Evolutionary conservation across 2,888 invertebrate species (phyloP), one percentile per base, ranked within the genome.

Genomic region (Eustalomyia histrio): DNA sequence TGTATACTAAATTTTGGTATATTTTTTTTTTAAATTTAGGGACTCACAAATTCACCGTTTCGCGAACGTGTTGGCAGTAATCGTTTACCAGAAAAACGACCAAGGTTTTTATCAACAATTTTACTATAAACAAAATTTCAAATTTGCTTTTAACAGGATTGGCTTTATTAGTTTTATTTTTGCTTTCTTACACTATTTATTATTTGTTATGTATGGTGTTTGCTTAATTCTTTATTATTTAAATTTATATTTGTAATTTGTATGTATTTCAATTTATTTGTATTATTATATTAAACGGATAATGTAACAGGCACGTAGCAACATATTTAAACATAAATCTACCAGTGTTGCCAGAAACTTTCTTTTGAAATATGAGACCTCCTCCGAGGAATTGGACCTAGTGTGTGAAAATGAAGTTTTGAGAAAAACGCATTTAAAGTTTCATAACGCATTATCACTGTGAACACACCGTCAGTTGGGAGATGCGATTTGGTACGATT

Each of bases 1-100:
- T 60, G 33, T 65, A 6, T 29, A 69, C 73, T 73, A 73, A 73
- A 76, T 76, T 63, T 69, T 50, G 7, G 21, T 3, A 69, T 50
- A 29, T 68, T 67, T 53, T 60, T 57, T 60, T 57, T 21, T 21
- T 50, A 71, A 33, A 58, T 76, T 65, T 58, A 92, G 91, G 93
- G 93, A 86, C 92, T 92, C 84, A 92, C 92, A 86, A 95, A 94
- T 92, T 96, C 96, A 86, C 96, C 96, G 86, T 97, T 96, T 92
- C 93, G 97, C 89, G 97, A 97, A 92, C 94, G 97, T 83, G 93
- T 97, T 84, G 97, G 97, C 90, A 97, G 96, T 92, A 97, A 96
- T 90, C 94, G 97, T 80, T 92, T 96, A 87, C 94, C 95, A 84
- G 97, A 97, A 90, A 93, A 94, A 87, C 93, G 96, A 90, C 96